Percentiles rank a stretch among this genome's conserved stretches.
Conservation (phyloP, 2,113 vertebrate genomes). For the Burhinus bistriatus region DNA sequence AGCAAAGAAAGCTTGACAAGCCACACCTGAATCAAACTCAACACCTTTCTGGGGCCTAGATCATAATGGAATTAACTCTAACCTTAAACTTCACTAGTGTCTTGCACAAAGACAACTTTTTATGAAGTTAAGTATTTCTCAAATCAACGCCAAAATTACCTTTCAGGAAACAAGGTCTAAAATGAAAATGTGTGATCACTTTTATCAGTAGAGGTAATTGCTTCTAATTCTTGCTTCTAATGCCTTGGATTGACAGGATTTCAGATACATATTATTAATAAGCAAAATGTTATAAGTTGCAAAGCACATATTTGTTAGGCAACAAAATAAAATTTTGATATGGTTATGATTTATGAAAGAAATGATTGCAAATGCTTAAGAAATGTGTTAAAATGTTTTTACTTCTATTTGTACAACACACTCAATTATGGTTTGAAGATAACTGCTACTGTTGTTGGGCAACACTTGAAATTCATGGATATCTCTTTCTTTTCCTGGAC, state of each 20-base stretch:
- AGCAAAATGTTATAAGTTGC: not conserved
- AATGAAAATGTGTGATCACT: not conserved
- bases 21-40: not conserved
- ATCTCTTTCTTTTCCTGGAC: not conserved
- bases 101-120: not conserved
- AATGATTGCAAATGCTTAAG: not conserved
- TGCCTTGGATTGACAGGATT: not conserved
- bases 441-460: not conserved
- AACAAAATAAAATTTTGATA: not conserved
- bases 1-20: not conserved
- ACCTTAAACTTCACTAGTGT: not conserved
- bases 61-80: not conserved
- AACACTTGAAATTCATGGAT: not conserved
- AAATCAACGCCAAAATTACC: not conserved
- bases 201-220: not conserved
- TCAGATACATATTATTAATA: not conserved
- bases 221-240: not conserved
- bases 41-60: not conserved
- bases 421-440: not conserved
- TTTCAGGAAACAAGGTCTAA: not conserved
- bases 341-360: not conserved
- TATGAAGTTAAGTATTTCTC: not conserved
- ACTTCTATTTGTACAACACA: not conserved
- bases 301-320: not conserved
- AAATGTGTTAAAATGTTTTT: not conserved